These are phyloP conservation scores for Eriocheir sinensis DNA, from an alignment of 1,140 invertebrate genomes.

Conservation along the genomic window DNA sequence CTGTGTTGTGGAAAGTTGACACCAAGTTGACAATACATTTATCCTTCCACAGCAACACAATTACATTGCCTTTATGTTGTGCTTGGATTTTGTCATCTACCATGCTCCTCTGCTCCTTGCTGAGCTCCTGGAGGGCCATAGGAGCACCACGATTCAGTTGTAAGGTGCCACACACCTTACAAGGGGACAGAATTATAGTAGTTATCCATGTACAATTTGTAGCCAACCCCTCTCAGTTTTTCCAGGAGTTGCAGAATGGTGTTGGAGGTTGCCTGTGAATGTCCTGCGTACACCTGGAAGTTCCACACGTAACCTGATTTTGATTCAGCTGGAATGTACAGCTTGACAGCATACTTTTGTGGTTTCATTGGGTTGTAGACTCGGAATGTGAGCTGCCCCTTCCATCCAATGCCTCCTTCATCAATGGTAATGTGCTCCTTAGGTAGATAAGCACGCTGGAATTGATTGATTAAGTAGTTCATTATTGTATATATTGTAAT, in stretches of 20 bases:
- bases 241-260: not conserved
- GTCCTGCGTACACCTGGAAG: too few relatives aligned
- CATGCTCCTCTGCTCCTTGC: not conserved
- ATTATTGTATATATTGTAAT: not conserved
- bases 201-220: not conserved
- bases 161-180: not conserved
- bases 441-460: slow-evolving; percentile 6
- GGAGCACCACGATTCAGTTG: not conserved
- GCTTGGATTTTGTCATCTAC: not conserved
- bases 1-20: not conserved
- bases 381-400: not conserved
- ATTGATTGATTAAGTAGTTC: not conserved
- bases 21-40: too few relatives aligned
- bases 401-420: not conserved
- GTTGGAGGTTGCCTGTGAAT: not conserved
- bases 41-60: not conserved
- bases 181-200: slow-evolving; percentile 1
- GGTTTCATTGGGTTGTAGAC: slow-evolving; percentile 19
- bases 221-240: not conserved
- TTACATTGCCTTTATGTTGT: not conserved
- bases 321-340: not conserved
- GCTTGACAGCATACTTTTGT: not conserved
- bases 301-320: not conserved
- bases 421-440: slow-evolving; percentile 9
- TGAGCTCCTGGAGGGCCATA: not conserved